Evolutionary conservation across 1,140 invertebrate species (phyloP).

Genomic region (Diploscapter pachys): DNA sequence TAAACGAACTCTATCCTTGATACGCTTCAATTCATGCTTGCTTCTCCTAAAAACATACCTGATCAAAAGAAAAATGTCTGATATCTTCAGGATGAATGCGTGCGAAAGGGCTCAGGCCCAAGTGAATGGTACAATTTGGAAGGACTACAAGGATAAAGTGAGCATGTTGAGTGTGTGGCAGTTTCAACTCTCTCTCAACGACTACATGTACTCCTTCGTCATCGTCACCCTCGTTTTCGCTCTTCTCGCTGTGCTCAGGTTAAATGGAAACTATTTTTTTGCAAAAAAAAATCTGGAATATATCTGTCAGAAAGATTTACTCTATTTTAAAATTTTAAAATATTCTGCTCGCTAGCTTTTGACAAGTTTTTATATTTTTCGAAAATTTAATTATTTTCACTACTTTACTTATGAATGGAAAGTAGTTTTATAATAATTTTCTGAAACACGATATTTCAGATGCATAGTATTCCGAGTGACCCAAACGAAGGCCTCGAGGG

Average conservation of each 20-base stretch:
- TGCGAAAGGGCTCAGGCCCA: background rate
- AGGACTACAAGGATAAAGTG: too few species aligned
- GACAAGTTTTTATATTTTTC: conserved; percentile 8
- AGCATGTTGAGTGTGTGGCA: too few species aligned
- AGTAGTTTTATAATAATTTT: too few species aligned
- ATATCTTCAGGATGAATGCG: conserved; percentile 25
- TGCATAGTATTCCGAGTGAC: conserved; percentile 35
- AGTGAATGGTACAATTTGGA: background rate
- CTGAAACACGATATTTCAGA: background rate
- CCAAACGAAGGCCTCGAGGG: conserved; percentile 30
- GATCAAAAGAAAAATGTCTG: background rate
- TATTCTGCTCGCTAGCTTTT: background rate
- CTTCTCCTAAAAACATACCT: too few species aligned
- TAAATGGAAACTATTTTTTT: background rate
- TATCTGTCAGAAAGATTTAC: background rate
- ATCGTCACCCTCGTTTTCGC: conserved; percentile 9
- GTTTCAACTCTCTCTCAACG: background rate
- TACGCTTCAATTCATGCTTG: too few species aligned
- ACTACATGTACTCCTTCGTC: conserved; percentile 24
- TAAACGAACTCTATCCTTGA: too few species aligned
- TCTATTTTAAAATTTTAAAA: background rate
- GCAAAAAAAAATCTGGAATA: background rate
- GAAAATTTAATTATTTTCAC: conserved; percentile 4
- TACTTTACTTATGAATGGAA: too few species aligned
- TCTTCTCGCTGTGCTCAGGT: conserved; percentile 28